Conservation (phyloP, 2,888 invertebrate species). For the Drosophila tripunctata region DNA sequence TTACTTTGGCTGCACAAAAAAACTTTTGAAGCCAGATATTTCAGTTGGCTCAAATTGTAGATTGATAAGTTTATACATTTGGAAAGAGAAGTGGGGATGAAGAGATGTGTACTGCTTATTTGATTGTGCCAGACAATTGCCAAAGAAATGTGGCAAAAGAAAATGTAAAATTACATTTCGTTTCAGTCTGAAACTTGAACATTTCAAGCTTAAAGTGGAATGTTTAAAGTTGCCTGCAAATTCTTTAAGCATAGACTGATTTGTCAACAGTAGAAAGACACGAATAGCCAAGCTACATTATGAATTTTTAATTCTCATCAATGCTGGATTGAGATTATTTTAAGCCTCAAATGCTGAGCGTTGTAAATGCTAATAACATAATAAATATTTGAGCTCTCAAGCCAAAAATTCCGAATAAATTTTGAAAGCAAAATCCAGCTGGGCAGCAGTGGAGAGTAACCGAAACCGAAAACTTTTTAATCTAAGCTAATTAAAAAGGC, state of each 20-base stretch:
- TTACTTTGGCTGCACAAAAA: constrained; percentile 53
- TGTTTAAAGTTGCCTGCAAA: constrained; percentile 8
- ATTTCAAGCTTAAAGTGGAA: constrained; percentile 29
- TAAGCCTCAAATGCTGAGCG: constrained; percentile 3
- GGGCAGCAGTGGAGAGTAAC: constrained; percentile 23
- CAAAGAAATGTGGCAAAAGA: constrained; percentile 29
- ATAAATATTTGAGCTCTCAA: constrained; percentile 38
- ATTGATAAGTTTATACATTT: not conserved
- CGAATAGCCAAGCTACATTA: constrained; percentile 20
- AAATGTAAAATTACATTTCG: constrained; percentile 62
- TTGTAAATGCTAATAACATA: constrained; percentile 32
- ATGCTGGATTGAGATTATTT: constrained; percentile 27
- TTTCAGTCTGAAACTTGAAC: constrained; percentile 35
- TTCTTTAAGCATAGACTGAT: constrained; percentile 22
- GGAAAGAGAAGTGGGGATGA: too few species aligned
- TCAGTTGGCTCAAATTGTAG: constrained; percentile 34
- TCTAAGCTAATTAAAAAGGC: constrained; percentile 63
- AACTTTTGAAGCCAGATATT: constrained; percentile 56
- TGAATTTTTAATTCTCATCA: constrained; percentile 60
- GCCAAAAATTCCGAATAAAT: constrained; percentile 35
- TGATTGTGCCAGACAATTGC: constrained; percentile 62
- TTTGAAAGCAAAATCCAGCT: constrained; percentile 12
- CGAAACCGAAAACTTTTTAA: constrained; percentile 47
- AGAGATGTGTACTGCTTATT: constrained; percentile 54
- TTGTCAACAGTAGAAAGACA: constrained; percentile 23